Base-by-base conservation (phyloP, 2,888 invertebrate genomes). In the Adineta ricciae region DNA sequence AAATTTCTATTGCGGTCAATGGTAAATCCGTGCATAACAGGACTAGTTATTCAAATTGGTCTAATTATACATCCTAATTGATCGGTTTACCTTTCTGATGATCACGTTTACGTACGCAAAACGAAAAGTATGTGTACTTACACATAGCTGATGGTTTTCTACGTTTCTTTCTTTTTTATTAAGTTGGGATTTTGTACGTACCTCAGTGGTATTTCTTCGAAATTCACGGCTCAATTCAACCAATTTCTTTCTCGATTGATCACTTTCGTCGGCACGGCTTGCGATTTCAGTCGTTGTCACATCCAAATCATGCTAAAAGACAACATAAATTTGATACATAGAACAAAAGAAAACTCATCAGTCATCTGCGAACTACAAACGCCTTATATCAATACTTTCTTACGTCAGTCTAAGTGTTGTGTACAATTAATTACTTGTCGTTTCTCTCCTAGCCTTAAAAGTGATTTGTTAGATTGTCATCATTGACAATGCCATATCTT, bases 191-290 rank as follows among this genome's bases (percentile, higher is more conserved):
- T 27, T 27, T 64, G 27, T 27, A 64, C 64, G 11, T 73, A 73
- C 92, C 88, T 92, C 92, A 52, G 91, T 89, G 84, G 91, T 90
- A 86, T 88, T 91, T 88, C 91, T 91, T 89, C 91, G 91, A 89
- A 92, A 92, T 84, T 90, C 90, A 86, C 90, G 86, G 86, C 90
- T 90, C 84, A 89, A 89, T 87, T 92, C 92, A 83, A 92, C 91
- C 54, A 92, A 89, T 87, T 89, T 88, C 88, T 91, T 91, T 86
- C 92, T 88, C 4, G 91, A 90, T 83, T 88, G 88, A 86, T 92
- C 92, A 87, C 91, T 91, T 87, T 91, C 91, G 88, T 92, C 92
- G 88, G 92, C 91, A 88, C 90, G 88, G 86, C 89, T 89, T 86
- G 91, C 91, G 84, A 92, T 88, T 84, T 91, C 91, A 87, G 90